phyloP scores from a whole-genome alignment of 2,797 vertebrate species.

The Mormyrus hasselquistii region DNA sequence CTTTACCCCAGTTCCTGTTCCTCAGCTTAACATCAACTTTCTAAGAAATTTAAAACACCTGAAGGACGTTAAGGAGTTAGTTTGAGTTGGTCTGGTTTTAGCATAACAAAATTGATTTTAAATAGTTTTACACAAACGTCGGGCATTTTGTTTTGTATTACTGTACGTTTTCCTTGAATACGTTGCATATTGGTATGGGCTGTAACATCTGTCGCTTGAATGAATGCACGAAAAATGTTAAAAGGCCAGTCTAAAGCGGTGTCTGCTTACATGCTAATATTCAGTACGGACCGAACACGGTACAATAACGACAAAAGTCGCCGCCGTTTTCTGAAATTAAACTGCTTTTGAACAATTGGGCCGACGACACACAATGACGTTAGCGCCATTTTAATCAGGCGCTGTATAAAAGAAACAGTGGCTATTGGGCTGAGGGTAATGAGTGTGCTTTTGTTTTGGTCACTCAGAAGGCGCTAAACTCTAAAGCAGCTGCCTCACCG shows the following conservation, averaged over 20 bases:
- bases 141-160: background rate
- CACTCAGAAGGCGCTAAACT: background rate
- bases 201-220: conserved; percentile 8
- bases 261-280: background rate
- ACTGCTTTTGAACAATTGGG: background rate
- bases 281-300: background rate
- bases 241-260: background rate
- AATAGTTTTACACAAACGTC: background rate
- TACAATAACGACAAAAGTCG: background rate
- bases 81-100: background rate
- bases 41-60: background rate
- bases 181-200: background rate
- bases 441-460: background rate
- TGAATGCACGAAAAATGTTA: background rate
- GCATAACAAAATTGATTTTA: background rate
- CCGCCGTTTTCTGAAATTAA: background rate
- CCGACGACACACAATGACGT: background rate
- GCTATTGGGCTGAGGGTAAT: background rate
- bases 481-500: background rate
- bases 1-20: background rate
- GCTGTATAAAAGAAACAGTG: background rate
- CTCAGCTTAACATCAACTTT: background rate
- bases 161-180: background rate
- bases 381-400: background rate
- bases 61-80: background rate